Percentiles rank a stretch among this genome's conserved stretches.
phyloP scores from a whole-genome alignment of 2,888 invertebrate species.

The Orthosia cruda region DNA sequence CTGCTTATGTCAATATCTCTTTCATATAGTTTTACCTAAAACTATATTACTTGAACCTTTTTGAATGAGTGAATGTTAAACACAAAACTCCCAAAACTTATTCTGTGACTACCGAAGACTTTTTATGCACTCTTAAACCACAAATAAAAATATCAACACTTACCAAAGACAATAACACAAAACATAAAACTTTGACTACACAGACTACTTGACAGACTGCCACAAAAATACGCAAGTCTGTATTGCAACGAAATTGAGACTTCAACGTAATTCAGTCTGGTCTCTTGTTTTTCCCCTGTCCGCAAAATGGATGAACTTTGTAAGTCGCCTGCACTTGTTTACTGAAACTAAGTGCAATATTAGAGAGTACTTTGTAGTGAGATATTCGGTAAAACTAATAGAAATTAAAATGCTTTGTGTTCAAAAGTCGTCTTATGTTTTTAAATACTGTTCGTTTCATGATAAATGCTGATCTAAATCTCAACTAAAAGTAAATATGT shows the following conservation, averaged over 20 bases:
- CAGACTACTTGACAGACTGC: conserved; percentile 27
- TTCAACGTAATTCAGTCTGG: conserved; percentile 7
- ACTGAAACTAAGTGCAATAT: background rate
- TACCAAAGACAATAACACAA: conserved; percentile 11
- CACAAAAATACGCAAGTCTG: conserved; percentile 23
- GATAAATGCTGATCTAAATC: too few species aligned
- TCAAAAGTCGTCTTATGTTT: background rate
- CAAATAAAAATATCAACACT: background rate
- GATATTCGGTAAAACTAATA: background rate
- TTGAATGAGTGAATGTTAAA: too few species aligned
- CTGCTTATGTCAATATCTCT: background rate
- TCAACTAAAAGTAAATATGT: too few species aligned
- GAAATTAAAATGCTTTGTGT: background rate
- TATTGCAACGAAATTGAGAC: conserved; percentile 49
- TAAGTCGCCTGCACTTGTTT: background rate
- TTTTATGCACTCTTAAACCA: background rate
- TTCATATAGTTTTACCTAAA: too few species aligned
- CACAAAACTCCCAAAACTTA: too few species aligned
- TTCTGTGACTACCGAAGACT: too few species aligned
- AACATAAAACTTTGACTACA: conserved; percentile 24
- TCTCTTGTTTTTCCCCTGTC: conserved; percentile 13
- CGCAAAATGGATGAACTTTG: conserved; percentile 1
- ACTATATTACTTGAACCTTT: too few species aligned
- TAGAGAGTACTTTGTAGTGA: background rate
- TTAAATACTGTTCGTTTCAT: too few species aligned